These are phyloP conservation scores for Odontothrips loti DNA, from an alignment of 2,888 invertebrate species.

Conservation along the genomic window DNA sequence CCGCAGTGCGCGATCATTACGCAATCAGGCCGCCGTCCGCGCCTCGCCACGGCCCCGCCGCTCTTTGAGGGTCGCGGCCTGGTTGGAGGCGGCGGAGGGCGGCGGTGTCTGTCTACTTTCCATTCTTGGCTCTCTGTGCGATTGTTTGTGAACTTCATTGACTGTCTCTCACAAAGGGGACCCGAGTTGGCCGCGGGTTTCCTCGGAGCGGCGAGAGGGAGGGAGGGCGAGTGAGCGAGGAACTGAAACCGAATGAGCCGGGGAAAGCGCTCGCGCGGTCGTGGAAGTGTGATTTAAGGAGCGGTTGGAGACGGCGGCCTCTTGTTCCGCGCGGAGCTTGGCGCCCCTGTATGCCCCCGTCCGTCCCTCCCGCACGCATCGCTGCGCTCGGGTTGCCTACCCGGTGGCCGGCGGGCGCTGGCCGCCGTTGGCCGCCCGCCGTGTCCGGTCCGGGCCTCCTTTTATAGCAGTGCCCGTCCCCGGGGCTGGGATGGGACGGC, in stretches of 20 bases:
- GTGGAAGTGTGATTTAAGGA: background rate
- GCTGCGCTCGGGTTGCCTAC: no score
- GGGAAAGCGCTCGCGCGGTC: background rate
- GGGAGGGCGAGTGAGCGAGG: background rate
- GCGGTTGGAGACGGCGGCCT: background rate
- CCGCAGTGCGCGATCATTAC: background rate
- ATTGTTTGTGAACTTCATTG: constrained; percentile 26
- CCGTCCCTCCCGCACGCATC: background rate
- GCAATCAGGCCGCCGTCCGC: background rate
- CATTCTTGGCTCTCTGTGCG: background rate
- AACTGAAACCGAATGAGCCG: constrained; percentile 7
- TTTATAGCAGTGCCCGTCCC: no score
- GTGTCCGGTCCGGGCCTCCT: no score
- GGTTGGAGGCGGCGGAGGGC: no score
- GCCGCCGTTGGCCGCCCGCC: no score
- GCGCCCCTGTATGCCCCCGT: background rate
- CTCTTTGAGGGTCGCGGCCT: background rate
- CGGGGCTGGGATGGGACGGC: no score
- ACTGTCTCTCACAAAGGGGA: constrained; percentile 11
- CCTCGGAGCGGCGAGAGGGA: background rate
- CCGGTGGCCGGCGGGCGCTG: no score
- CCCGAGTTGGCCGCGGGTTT: background rate
- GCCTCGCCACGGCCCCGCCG: background rate
- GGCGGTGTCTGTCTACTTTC: background rate
- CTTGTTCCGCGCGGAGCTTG: background rate